Conservation (phyloP, 2,113 vertebrate genomes). For the Corvus cornix region DNA sequence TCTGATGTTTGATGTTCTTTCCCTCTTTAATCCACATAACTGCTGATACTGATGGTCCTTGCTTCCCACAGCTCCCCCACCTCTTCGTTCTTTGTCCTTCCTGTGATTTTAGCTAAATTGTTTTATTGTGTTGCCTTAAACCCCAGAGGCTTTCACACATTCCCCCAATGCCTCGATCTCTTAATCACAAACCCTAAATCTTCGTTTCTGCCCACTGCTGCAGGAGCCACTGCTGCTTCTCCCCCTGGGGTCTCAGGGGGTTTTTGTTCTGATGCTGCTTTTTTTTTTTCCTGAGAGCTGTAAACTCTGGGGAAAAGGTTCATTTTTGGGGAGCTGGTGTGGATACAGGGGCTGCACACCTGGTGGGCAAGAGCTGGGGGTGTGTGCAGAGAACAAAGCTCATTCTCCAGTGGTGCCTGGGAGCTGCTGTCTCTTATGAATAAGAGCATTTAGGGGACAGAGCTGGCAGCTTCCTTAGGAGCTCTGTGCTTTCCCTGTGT, state of each 20-base stretch:
- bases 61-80: not conserved
- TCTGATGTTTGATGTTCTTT: not conserved
- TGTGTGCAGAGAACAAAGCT: not conserved
- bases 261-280: not conserved
- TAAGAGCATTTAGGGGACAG: not conserved
- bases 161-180: not conserved
- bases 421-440: not conserved
- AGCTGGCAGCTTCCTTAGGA: not conserved
- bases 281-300: not conserved
- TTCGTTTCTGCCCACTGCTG: not conserved
- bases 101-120: not conserved
- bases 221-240: not conserved
- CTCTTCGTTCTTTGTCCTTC: not conserved
- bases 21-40: not conserved
- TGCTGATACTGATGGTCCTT: not conserved
- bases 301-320: not conserved
- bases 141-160: not conserved
- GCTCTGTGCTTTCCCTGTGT: not conserved
- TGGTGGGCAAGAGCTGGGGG: not conserved
- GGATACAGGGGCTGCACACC: not conserved
- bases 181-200: not conserved
- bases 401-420: not conserved
- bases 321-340: not conserved
- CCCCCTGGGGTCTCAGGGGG: not conserved
- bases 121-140: not conserved